A percentile compares a stretch with the other conserved stretches of the same genome.
These are phyloP conservation scores for Brenthis hecate DNA, from an alignment of 2,888 invertebrate genomes.

Conservation along the genomic window DNA sequence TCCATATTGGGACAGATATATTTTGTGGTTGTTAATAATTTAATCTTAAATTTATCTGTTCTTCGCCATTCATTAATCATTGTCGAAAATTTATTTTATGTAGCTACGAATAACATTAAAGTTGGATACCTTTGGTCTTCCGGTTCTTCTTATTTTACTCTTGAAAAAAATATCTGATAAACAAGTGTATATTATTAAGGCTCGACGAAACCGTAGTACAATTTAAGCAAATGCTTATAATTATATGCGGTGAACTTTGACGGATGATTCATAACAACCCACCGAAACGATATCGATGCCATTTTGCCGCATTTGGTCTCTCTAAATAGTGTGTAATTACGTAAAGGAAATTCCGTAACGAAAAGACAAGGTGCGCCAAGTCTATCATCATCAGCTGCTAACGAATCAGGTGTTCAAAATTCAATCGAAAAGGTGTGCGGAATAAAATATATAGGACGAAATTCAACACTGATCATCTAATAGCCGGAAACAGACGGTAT, in stretches of 20 bases:
- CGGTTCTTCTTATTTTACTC: not conserved
- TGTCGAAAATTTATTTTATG: conserved; percentile 10
- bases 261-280: conserved; percentile 29
- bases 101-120: not conserved
- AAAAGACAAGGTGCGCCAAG: conserved; percentile 68
- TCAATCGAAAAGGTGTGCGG: conserved; percentile 69
- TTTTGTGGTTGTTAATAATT: conserved; percentile 1
- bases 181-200: conserved; percentile 12
- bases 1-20: conserved; percentile 7
- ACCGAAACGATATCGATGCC: conserved; percentile 25
- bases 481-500: conserved; percentile 43
- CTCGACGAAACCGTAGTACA: conserved; percentile 16
- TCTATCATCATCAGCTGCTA: conserved; percentile 62
- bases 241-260: conserved; percentile 18
- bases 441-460: conserved; percentile 53
- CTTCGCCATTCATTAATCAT: conserved; percentile 2
- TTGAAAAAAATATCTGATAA: not conserved
- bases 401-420: conserved; percentile 69
- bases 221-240: conserved; percentile 18
- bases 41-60: conserved; percentile 8
- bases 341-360: conserved; percentile 69
- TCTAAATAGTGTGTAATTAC: conserved; percentile 60
- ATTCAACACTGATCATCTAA: conserved; percentile 47
- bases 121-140: conserved; percentile 1
- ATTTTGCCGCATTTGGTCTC: conserved; percentile 31